Base-by-base conservation (phyloP, 1,140 invertebrate genomes). In the Episyrphus balteatus region DNA sequence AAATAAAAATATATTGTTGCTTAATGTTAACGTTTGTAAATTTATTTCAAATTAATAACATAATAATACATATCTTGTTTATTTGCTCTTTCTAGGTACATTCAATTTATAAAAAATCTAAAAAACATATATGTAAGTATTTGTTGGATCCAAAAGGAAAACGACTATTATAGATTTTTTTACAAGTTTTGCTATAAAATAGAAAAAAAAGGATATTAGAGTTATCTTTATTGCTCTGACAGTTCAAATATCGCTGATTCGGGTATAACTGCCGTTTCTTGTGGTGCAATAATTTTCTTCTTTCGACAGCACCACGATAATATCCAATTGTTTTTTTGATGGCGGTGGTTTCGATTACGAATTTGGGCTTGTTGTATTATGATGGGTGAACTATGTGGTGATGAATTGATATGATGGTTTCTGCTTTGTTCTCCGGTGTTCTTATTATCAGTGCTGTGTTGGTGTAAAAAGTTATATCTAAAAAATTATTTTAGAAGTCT, bases 161-260 rank as follows among this genome's bases (percentile, higher is more conserved):
- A 26, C 3, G 3, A 3, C 21, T 26, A 26, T 26, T 26, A 5
- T 26, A 26, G 21, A 8, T 26, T 26, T 26, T 26, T 5, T 26
- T 26, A 5, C 8, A 5, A 26, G 21, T 26, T 8, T 26, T n/a
- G n/a, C 3, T 26, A 26, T 8, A 26, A 26, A 26, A 26, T 5
- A 5, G 8, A 26, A 26, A 5, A 26, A 26, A 26, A 5, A 26
- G 21, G 3, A 26, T 3, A 26, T 26, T 3, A 26, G 21, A 26
- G 21, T 3, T 26, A 26, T 26, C 3, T 26, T 26, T 66, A 66
- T 53, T 63, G 62, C 57, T 66, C 64, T 62, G 64, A 67, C 61
- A 67, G 62, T 57, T 67, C 63, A 67, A 67, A 67, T 61, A 67
- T 60, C 64, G 66, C 63, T 67, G 64, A 67, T 63, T 67, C 64